Conservation (phyloP, 92 coral and sea anemone species). For the Montipora capitata region DNA sequence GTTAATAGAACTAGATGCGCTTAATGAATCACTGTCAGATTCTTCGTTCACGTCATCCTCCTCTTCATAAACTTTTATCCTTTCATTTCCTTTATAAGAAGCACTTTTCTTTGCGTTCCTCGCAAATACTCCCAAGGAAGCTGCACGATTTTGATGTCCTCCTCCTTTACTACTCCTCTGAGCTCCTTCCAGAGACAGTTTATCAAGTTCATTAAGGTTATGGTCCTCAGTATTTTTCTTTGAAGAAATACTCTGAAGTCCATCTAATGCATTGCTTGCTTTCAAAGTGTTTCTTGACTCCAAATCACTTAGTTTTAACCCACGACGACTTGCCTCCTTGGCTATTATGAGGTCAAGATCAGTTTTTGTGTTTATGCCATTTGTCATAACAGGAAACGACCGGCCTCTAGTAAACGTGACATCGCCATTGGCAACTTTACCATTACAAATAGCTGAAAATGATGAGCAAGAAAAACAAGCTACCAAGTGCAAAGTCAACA, state of each 20-base stretch:
- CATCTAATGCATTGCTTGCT: conserved; percentile 81
- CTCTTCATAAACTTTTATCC: conserved; percentile 76
- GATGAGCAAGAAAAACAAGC: neutral
- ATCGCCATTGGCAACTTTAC: conserved; percentile 78
- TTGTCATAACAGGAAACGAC: conserved; percentile 85
- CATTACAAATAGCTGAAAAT: conserved; percentile 81
- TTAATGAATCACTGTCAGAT: conserved; percentile 96
- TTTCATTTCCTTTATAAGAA: conserved; percentile 64
- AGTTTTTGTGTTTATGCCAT: conserved; percentile 91
- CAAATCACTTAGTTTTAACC: conserved; percentile 83
- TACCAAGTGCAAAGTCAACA: neutral
- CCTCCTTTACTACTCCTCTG: conserved; percentile 61
- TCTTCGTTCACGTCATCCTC: conserved; percentile 88
- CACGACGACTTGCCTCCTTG: conserved; percentile 89
- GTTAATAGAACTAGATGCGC: conserved; percentile 87
- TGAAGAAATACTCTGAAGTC: conserved; percentile 70
- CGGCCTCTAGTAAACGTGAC: conserved; percentile 66
- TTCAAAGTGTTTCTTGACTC: conserved; percentile 82
- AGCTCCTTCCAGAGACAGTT: conserved; percentile 77
- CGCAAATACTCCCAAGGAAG: conserved; percentile 65
- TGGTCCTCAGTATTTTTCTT: conserved; percentile 96
- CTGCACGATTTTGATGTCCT: conserved; percentile 68
- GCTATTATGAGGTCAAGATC: conserved; percentile 94
- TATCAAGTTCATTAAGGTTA: conserved; percentile 98
- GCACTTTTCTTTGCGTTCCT: conserved; percentile 73